phyloP scores from a whole-genome alignment of 2,113 vertebrate genomes.

The Albula goreensis region DNA sequence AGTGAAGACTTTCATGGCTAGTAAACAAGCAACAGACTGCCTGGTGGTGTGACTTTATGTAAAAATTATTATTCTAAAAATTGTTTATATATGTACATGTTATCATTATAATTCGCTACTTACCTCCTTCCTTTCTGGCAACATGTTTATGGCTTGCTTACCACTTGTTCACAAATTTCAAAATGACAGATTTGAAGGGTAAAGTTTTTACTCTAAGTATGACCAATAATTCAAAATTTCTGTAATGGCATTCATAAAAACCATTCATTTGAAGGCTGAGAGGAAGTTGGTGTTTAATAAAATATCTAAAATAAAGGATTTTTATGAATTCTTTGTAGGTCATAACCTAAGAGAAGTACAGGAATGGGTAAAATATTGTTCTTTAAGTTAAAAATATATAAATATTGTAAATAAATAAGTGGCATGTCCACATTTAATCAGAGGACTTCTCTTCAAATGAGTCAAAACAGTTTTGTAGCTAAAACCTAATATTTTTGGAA shows the following conservation, averaged over 20 bases:
- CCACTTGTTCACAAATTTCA: background rate
- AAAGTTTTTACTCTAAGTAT: background rate
- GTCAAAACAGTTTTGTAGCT: background rate
- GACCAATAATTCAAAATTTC: background rate
- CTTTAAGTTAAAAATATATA: background rate
- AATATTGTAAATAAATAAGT: slow-evolving; percentile 8
- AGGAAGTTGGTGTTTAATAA: background rate
- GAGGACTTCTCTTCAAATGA: background rate
- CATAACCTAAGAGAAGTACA: background rate
- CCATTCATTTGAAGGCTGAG: background rate
- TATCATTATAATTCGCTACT: background rate
- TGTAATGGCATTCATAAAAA: background rate
- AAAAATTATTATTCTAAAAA: background rate
- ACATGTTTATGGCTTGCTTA: background rate
- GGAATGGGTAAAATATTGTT: background rate
- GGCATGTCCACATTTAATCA: background rate
- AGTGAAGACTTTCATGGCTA: slow-evolving; percentile 36
- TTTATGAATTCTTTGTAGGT: background rate
- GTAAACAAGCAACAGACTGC: slow-evolving; percentile 3
- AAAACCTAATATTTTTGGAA: slow-evolving; percentile 2
- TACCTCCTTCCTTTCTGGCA: background rate
- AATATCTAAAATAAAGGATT: slow-evolving; percentile 3
- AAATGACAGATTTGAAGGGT: background rate
- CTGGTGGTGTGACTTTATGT: background rate
- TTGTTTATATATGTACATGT: background rate